phyloP scores from a whole-genome alignment of 2,113 vertebrate species.

The Stigmatopora argus region DNA sequence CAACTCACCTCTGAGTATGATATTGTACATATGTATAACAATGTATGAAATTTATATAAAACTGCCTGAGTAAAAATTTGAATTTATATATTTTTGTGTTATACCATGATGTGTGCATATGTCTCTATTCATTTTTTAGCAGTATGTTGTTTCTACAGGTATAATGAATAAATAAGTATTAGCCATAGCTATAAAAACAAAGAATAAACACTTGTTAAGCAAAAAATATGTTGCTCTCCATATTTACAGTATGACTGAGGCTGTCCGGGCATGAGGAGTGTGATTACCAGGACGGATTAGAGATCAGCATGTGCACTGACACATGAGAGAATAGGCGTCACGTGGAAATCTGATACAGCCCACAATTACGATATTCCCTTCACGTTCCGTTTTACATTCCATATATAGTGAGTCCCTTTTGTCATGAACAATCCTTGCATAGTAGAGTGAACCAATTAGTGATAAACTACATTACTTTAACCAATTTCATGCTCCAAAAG shows the following conservation, averaged over 20 bases:
- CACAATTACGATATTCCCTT: background rate
- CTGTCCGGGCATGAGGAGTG: background rate
- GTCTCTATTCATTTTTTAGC: background rate
- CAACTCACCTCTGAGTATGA: background rate
- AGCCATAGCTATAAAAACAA: constrained; percentile 18
- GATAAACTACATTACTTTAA: background rate
- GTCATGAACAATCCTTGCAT: background rate
- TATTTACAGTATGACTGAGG: background rate
- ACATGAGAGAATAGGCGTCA: background rate
- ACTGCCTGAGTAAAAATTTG: background rate
- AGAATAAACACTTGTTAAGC: constrained; percentile 46
- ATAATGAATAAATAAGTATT: background rate
- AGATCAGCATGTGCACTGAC: background rate
- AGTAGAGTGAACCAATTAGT: background rate
- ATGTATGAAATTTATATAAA: background rate
- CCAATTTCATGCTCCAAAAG: background rate
- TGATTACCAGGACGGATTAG: background rate
- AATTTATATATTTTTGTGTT: background rate
- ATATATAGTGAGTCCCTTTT: background rate
- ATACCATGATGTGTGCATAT: background rate
- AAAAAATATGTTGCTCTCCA: constrained; percentile 4
- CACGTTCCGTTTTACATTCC: background rate
- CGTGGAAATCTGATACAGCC: background rate
- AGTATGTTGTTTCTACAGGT: background rate
- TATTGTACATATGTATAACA: background rate